Evolutionary conservation across 2,888 invertebrate species (phyloP).

Genomic region (Chromoteleia sp.): DNA sequence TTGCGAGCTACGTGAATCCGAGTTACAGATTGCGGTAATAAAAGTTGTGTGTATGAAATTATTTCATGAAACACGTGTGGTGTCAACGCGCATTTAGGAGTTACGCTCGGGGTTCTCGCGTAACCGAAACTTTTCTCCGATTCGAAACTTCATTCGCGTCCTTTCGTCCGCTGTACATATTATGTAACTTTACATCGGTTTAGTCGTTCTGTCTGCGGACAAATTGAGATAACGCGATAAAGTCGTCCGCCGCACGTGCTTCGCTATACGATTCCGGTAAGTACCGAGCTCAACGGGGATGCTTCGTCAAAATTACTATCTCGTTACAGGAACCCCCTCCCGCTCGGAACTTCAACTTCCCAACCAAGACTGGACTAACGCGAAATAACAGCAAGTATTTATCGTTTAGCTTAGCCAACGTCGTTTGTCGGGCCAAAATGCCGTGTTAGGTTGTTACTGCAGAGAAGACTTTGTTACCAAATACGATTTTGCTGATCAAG

Average conservation of each 20-base stretch:
- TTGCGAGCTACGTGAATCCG: constrained; percentile 23
- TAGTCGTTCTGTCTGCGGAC: constrained; percentile 58
- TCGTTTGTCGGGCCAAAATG: constrained; percentile 31
- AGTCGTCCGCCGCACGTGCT: constrained; percentile 61
- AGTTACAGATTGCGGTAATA: constrained; percentile 42
- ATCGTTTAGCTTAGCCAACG: constrained; percentile 57
- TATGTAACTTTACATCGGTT: constrained; percentile 62
- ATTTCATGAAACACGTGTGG: constrained; percentile 39
- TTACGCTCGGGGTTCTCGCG: constrained; percentile 4
- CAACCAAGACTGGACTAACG: constrained; percentile 47
- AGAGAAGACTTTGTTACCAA: constrained; percentile 2
- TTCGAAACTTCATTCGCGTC: constrained; percentile 50
- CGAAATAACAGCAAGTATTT: constrained; percentile 59
- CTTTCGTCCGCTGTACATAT: constrained; percentile 38
- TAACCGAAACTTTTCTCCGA: constrained; percentile 49
- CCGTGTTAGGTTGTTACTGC: constrained; percentile 8
- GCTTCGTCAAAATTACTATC: constrained; percentile 70
- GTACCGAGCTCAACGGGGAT: constrained; percentile 54
- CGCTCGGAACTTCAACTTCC: constrained; percentile 41
- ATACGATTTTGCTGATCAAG: constrained; percentile 10
- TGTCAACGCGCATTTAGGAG: constrained; percentile 32
- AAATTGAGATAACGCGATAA: constrained; percentile 68
- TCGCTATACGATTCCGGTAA: constrained; percentile 55
- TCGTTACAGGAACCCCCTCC: constrained; percentile 53
- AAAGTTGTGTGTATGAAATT: constrained; percentile 45